A percentile compares a stretch with the other conserved stretches of the same genome.
These are phyloP conservation scores for Gouania willdenowi DNA, from an alignment of 2,797 vertebrate species.

Conservation along the genomic window DNA sequence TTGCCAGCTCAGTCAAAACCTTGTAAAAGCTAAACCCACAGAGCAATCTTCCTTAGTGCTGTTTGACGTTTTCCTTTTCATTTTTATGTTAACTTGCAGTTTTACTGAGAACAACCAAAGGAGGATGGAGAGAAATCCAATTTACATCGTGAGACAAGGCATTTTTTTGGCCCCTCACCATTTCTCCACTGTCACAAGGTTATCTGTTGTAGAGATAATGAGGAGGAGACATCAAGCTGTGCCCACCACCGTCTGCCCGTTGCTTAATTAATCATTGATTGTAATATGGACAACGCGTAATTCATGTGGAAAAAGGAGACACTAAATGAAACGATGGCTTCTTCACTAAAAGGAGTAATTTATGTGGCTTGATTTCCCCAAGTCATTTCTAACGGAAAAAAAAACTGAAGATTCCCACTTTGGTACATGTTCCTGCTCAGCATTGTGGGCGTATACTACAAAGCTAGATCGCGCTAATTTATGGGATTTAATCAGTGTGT, in stretches of 20 bases:
- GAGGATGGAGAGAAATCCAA: slow-evolving; percentile 65
- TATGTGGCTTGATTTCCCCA: too few species aligned
- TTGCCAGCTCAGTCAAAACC: slow-evolving; percentile 7
- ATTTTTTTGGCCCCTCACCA: slow-evolving; percentile 31
- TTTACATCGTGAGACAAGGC: slow-evolving; percentile 59
- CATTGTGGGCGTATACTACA: too few species aligned
- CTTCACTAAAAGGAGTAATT: slow-evolving; percentile 22
- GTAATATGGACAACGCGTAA: slow-evolving; percentile 79
- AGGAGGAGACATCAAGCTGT: slow-evolving; percentile 62
- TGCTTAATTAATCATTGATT: slow-evolving; percentile 84
- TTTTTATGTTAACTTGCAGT: too few species aligned
- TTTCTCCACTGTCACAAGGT: slow-evolving; percentile 74
- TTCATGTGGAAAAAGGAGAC: slow-evolving; percentile 73
- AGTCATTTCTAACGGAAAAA: not conserved
- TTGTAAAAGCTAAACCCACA: too few species aligned
- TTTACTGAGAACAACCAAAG: too few species aligned
- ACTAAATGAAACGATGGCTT: slow-evolving; percentile 40
- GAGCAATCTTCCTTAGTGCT: too few species aligned
- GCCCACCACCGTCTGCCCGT: slow-evolving; percentile 61
- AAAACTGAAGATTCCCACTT: not conserved
- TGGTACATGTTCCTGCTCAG: too few species aligned
- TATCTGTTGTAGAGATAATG: slow-evolving; percentile 77
- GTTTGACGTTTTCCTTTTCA: too few species aligned
- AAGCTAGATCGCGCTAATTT: too few species aligned
- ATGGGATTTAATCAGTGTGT: too few species aligned